phyloP scores from a whole-genome alignment of 2,113 vertebrate species.

The Pionites leucogaster region DNA sequence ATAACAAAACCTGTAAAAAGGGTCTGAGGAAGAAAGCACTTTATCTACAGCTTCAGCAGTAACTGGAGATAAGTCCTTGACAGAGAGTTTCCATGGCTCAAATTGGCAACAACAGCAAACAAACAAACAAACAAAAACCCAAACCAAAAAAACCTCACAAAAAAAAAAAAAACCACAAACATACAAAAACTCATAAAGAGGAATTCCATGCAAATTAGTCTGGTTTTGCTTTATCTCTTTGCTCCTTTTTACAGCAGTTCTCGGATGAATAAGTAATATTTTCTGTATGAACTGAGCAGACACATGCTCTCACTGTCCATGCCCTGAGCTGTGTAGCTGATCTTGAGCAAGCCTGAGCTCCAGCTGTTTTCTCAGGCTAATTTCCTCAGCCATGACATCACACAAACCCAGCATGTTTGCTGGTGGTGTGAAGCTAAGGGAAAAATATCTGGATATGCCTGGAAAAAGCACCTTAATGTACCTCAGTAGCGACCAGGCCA shows the following conservation, averaged over 20 bases:
- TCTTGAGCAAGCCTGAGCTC: neutral
- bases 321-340: neutral
- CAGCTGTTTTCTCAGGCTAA: neutral
- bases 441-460: neutral
- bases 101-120: neutral
- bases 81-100: neutral
- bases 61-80: neutral
- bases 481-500: neutral
- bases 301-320: fast-evolving
- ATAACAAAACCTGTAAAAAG: neutral
- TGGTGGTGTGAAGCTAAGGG: neutral
- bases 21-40: neutral
- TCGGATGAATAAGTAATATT: neutral
- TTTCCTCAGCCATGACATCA: neutral
- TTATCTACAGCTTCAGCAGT: neutral
- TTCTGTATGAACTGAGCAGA: fast-evolving
- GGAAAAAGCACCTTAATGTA: fast-evolving
- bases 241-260: neutral
- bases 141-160: neutral
- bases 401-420: neutral
- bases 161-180: neutral
- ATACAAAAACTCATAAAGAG: neutral
- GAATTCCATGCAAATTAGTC: neutral
- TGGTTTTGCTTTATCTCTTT: neutral
- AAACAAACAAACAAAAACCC: no score